Percentiles rank a stretch among this genome's conserved stretches.
These are phyloP conservation scores for Acanthosepion esculentum DNA, from an alignment of 2,888 invertebrate species.

Conservation along the genomic window DNA sequence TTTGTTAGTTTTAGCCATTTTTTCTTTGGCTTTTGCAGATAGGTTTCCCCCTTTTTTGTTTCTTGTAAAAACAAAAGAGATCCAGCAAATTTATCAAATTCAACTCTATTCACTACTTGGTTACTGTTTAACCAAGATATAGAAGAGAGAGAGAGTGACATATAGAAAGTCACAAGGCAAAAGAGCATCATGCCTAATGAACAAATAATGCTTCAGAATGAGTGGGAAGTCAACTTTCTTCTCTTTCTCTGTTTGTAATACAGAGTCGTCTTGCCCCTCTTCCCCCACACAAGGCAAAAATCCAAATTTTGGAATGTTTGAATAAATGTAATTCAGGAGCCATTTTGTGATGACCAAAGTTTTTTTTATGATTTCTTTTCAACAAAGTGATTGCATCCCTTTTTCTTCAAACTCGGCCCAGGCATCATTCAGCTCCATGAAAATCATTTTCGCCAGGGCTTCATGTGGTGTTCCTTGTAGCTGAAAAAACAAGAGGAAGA, in stretches of 20 bases:
- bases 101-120: not conserved
- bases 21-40: not conserved
- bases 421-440: slow-evolving; percentile 98
- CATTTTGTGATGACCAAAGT: not conserved
- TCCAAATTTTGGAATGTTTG: slow-evolving; percentile 13
- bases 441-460: slow-evolving; percentile 94
- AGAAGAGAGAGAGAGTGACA: not conserved
- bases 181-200: not conserved
- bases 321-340: not conserved
- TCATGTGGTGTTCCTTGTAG: slow-evolving; percentile 94
- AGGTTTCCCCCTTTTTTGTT: not conserved
- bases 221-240: not conserved
- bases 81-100: not conserved
- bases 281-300: not conserved
- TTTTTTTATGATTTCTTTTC: slow-evolving; percentile 44
- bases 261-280: not conserved
- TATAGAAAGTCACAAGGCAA: not conserved
- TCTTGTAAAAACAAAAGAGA: slow-evolving; percentile 13
- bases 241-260: not conserved
- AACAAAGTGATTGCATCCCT: slow-evolving; percentile 69
- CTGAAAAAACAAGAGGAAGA: slow-evolving; percentile 78
- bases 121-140: not conserved
- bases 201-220: not conserved
- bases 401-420: slow-evolving; percentile 93
- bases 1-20: not conserved